phyloP scores from a whole-genome alignment of 2,113 vertebrate genomes.

The Candoia aspera region DNA sequence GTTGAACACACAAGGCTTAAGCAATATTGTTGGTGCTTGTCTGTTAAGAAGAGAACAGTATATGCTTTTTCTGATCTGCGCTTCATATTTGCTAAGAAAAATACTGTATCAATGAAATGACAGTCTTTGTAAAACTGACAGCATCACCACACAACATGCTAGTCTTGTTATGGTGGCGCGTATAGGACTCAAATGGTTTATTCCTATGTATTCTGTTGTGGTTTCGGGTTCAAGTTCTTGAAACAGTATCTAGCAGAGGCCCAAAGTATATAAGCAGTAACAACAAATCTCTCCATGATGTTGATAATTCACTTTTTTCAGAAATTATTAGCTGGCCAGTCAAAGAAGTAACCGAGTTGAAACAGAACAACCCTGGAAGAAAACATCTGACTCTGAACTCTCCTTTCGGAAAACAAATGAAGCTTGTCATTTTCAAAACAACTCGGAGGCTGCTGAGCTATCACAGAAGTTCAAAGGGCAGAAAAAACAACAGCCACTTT shows the following conservation, averaged over 20 bases:
- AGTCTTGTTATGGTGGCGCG: no score
- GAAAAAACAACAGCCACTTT: not conserved
- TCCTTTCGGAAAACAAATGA: not conserved
- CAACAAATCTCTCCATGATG: not conserved
- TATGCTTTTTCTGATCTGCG: no score
- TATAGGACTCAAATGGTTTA: not conserved
- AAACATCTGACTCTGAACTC: not conserved
- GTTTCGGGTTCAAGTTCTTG: not conserved
- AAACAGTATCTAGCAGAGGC: not conserved
- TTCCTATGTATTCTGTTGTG: not conserved
- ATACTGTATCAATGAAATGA: no score
- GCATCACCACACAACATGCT: not conserved
- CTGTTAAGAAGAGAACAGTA: no score
- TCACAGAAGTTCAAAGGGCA: not conserved
- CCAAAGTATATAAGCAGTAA: not conserved
- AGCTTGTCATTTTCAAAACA: slow-evolving; percentile 11
- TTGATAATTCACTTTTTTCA: not conserved
- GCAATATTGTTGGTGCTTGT: no score
- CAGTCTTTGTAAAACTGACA: no score
- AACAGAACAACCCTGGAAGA: slow-evolving; percentile 4
- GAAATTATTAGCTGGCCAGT: not conserved
- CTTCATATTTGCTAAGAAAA: no score
- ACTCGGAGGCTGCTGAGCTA: slow-evolving; percentile 5
- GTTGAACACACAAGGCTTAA: no score
- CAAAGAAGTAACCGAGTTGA: not conserved